These are phyloP conservation scores for Nineta flava DNA, from an alignment of 2,888 invertebrate species.

Conservation along the genomic window DNA sequence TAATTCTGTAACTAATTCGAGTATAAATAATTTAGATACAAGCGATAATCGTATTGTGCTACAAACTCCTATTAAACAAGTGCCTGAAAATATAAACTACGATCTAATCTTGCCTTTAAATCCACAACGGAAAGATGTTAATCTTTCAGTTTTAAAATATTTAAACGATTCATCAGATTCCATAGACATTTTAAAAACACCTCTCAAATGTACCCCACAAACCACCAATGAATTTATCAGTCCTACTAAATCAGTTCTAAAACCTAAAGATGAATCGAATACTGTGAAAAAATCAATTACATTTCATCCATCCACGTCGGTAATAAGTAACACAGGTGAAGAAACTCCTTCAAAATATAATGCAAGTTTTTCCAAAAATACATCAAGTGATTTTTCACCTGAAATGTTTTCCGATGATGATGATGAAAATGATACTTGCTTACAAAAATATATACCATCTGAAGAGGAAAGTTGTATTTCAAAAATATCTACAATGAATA, in stretches of 20 bases:
- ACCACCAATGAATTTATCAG: too few relatives aligned
- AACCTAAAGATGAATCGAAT: too few relatives aligned
- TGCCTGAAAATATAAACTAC: neutral
- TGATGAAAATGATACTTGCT: constrained; percentile 19
- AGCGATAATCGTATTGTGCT: too few relatives aligned
- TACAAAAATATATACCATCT: neutral
- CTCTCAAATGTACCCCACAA: too few relatives aligned
- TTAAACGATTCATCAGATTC: too few relatives aligned
- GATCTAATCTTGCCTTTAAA: neutral
- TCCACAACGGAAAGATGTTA: neutral
- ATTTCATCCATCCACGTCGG: neutral
- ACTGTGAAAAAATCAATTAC: neutral
- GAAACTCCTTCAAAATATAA: neutral
- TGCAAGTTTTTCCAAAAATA: neutral
- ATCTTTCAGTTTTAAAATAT: neutral
- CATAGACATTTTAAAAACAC: too few relatives aligned
- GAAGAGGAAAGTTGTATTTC: constrained; percentile 2
- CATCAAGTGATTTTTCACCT: constrained; percentile 29
- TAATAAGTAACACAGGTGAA: neutral
- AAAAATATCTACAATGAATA: neutral
- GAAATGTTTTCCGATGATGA: constrained; percentile 51
- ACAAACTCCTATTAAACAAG: neutral
- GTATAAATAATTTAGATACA: too few relatives aligned
- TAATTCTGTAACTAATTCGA: too few relatives aligned
- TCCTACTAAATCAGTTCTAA: too few relatives aligned